phyloP scores from a whole-genome alignment of 2,113 vertebrate species.

The Brienomyrus longianalis region DNA sequence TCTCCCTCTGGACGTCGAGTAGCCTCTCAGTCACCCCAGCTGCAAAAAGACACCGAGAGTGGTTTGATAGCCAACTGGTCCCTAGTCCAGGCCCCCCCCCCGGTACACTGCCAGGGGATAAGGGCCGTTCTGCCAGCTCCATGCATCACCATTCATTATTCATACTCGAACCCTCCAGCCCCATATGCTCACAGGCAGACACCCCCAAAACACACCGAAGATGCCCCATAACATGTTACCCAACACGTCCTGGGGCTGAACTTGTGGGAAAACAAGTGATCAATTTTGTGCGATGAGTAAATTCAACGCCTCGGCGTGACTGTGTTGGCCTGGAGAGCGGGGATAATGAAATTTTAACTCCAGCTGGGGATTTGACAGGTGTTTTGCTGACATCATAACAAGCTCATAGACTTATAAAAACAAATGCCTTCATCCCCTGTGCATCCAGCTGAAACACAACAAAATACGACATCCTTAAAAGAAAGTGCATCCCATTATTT shows the following conservation, averaged over 20 bases:
- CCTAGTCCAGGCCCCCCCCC: background rate
- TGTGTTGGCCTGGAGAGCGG: background rate
- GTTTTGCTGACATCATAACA: background rate
- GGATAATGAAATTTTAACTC: slow-evolving; percentile 2
- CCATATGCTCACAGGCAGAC: slow-evolving; percentile 10
- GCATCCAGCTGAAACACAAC: background rate
- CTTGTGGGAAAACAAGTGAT: background rate
- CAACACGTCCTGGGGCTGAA: background rate
- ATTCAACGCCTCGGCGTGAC: background rate
- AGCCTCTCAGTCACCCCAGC: background rate
- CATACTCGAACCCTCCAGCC: background rate
- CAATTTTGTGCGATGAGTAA: background rate
- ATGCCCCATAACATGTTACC: background rate
- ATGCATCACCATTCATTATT: slow-evolving; percentile 5
- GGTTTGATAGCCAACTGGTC: background rate
- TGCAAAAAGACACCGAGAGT: background rate
- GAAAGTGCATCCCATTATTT: background rate
- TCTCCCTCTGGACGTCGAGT: background rate
- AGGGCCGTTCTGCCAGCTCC: background rate
- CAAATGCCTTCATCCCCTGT: background rate
- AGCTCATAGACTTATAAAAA: background rate
- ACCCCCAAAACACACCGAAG: background rate
- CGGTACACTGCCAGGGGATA: background rate
- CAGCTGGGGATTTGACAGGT: background rate
- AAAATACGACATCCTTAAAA: background rate